phyloP scores from a whole-genome alignment of 2,888 invertebrate genomes.

The Pyrrhia umbra region DNA sequence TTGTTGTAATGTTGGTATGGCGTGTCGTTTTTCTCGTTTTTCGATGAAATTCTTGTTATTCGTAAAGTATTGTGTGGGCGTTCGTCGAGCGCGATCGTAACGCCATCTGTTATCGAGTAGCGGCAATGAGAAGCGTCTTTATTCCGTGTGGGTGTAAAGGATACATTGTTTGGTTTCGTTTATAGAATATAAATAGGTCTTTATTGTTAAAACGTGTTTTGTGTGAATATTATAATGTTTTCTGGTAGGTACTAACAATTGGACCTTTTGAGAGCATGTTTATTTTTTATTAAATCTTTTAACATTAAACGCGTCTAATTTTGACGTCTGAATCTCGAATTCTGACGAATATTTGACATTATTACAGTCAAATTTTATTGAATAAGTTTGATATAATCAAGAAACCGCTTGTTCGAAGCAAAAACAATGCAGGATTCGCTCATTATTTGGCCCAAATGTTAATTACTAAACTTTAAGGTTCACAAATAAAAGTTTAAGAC shows the following conservation, averaged over 20 bases:
- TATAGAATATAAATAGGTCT: constrained; percentile 47
- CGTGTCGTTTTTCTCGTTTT: constrained; percentile 42
- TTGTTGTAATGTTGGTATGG: constrained; percentile 49
- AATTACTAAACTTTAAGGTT: constrained; percentile 56
- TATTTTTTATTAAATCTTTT: background rate
- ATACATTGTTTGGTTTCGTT: constrained; percentile 54
- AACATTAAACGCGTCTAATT: background rate
- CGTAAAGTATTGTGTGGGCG: constrained; percentile 27
- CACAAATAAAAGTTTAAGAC: constrained; percentile 39
- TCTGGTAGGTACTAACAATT: constrained; percentile 19
- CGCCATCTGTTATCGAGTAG: constrained; percentile 82
- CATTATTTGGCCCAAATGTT: constrained; percentile 44
- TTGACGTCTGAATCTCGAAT: background rate
- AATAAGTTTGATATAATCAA: constrained; percentile 3
- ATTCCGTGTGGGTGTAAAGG: constrained; percentile 22
- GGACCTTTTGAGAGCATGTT: background rate
- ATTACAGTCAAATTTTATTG: constrained; percentile 30
- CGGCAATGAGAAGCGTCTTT: constrained; percentile 58
- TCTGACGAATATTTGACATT: constrained; percentile 9
- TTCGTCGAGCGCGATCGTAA: constrained; percentile 38
- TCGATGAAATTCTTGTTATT: constrained; percentile 21
- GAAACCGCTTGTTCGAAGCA: constrained; percentile 27
- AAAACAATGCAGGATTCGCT: constrained; percentile 47
- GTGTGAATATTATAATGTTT: constrained; percentile 41
- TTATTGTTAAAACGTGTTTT: constrained; percentile 45